These are phyloP conservation scores for Smittia sp. DNA, from an alignment of 2,888 invertebrate genomes.

Conservation along the genomic window DNA sequence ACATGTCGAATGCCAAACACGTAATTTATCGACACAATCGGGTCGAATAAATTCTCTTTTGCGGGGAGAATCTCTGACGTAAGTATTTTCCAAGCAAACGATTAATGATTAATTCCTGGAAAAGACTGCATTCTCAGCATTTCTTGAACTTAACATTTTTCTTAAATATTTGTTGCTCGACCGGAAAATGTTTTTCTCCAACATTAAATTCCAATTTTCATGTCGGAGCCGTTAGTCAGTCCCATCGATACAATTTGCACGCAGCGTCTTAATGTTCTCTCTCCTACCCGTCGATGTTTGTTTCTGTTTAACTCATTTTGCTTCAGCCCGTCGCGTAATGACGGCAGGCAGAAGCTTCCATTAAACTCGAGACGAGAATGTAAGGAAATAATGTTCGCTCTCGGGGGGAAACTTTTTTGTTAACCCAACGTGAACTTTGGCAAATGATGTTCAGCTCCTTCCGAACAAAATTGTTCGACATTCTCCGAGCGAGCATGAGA, in stretches of 20 bases:
- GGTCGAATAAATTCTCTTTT: neutral
- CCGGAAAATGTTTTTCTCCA: neutral
- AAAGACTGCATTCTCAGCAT: neutral
- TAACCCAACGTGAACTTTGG: neutral
- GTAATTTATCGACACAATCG: slow-evolving; percentile 15
- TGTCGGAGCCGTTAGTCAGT: neutral
- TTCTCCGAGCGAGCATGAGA: neutral
- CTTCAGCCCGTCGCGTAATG: neutral
- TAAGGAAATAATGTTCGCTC: neutral
- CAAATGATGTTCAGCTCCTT: neutral
- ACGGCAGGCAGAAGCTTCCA: neutral
- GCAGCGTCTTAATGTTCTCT: neutral
- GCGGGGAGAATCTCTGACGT: neutral
- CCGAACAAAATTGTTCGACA: too few species aligned
- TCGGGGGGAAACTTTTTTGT: neutral
- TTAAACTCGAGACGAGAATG: neutral
- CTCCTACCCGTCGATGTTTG: neutral
- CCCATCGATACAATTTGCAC: slow-evolving; percentile 4
- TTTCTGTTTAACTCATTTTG: neutral
- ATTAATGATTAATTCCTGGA: too few species aligned
- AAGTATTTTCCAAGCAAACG: neutral
- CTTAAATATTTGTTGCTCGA: too few species aligned
- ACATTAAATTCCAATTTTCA: neutral
- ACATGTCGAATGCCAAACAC: slow-evolving; percentile 3
- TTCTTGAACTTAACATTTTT: neutral